Conservation (phyloP, 2,888 invertebrate genomes). For the Epicampocera succincta region DNA sequence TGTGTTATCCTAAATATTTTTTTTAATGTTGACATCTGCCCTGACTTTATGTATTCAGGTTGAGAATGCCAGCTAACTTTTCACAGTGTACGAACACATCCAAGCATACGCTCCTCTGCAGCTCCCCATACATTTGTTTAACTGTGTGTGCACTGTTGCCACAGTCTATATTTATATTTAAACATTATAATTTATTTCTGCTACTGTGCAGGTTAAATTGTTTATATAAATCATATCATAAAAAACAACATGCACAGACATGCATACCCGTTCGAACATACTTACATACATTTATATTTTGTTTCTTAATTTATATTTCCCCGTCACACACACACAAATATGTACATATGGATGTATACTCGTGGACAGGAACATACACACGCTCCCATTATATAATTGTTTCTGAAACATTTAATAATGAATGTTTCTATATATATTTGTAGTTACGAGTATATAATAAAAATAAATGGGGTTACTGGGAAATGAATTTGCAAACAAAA, state of each 20-base stretch:
- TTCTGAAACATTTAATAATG: constrained; percentile 66
- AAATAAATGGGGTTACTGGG: constrained; percentile 66
- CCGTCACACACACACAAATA: neutral
- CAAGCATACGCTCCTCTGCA: too few species aligned
- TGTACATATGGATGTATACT: neutral
- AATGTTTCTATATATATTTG: constrained; percentile 61
- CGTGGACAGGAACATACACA: neutral
- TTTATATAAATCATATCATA: constrained; percentile 70
- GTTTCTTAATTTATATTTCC: constrained; percentile 8
- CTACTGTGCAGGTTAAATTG: constrained; percentile 66
- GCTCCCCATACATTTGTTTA: neutral
- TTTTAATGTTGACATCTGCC: too few species aligned
- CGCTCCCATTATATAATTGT: constrained; percentile 50
- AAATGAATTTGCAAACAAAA: constrained; percentile 45
- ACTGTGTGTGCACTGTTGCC: neutral
- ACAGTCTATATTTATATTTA: constrained; percentile 10
- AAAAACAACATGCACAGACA: constrained; percentile 39
- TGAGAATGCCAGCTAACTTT: neutral
- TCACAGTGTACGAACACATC: neutral
- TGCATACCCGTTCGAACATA: neutral
- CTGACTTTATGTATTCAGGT: too few species aligned
- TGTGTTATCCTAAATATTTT: too few species aligned
- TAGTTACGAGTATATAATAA: constrained; percentile 60
- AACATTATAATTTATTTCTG: constrained; percentile 62
- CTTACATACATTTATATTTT: neutral